These are phyloP conservation scores for Druon quercuslanigerum DNA, from an alignment of 1,140 invertebrate genomes.

Conservation along the genomic window DNA sequence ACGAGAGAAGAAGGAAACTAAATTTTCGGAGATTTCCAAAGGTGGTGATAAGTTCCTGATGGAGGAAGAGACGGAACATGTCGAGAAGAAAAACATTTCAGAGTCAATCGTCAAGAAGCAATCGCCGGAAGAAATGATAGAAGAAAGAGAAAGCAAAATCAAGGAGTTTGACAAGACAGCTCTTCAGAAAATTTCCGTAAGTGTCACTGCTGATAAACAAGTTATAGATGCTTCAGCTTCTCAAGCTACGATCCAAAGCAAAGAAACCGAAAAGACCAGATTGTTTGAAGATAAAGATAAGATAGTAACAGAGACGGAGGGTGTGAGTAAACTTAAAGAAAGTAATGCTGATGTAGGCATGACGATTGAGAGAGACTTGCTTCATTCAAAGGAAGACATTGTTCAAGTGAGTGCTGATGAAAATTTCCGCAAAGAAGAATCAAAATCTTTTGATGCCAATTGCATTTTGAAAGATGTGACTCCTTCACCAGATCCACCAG, in stretches of 20 bases:
- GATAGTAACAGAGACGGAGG: constrained; percentile 54
- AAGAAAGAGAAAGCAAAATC: constrained; percentile 56
- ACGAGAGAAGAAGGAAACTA: constrained; percentile 62
- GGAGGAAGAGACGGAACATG: constrained; percentile 63
- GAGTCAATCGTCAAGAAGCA: constrained; percentile 61
- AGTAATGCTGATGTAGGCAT: constrained; percentile 59
- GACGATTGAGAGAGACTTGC: constrained; percentile 59
- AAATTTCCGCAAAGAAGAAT: constrained; percentile 56
- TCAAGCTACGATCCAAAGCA: constrained; percentile 47
- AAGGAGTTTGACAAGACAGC: constrained; percentile 58
- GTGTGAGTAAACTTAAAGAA: constrained; percentile 49
- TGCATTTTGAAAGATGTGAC: constrained; percentile 45
- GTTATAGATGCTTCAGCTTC: constrained; percentile 62
- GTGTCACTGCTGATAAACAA: constrained; percentile 56
- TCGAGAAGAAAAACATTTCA: constrained; percentile 59
- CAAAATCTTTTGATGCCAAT: constrained; percentile 46
- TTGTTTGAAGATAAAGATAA: constrained; percentile 60
- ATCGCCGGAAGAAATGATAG: constrained; percentile 58
- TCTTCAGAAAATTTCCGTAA: constrained; percentile 58
- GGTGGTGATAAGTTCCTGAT: constrained; percentile 61
- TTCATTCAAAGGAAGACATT: constrained; percentile 34
- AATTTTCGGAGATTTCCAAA: constrained; percentile 61
- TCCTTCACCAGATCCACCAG: constrained; percentile 43
- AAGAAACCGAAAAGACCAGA: constrained; percentile 54
- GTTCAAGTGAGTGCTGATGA: constrained; percentile 53